Evolutionary conservation across 2,797 vertebrate genomes (phyloP).

Genomic region (Pseudopleuronectes americanus): DNA sequence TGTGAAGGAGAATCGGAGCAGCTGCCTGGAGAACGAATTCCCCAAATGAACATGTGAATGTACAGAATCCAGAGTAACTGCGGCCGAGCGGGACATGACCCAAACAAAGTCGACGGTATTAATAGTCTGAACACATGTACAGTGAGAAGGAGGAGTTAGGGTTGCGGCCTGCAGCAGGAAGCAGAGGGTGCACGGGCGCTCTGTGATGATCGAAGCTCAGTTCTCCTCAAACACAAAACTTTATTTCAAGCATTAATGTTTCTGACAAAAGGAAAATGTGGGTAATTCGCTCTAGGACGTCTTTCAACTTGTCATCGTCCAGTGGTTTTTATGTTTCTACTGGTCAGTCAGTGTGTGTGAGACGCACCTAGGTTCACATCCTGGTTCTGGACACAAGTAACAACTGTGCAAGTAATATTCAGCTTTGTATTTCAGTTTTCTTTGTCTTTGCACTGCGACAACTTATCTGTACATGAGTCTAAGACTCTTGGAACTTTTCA

Average conservation of each 20-base stretch:
- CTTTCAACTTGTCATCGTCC: slow-evolving; percentile 16
- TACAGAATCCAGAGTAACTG: slow-evolving; percentile 20
- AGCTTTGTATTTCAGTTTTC: not conserved
- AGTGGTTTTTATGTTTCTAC: not conserved
- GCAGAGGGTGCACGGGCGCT: not conserved
- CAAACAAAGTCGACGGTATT: slow-evolving; percentile 30
- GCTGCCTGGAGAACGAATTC: slow-evolving; percentile 26
- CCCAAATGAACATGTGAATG: slow-evolving; percentile 25
- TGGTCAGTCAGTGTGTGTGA: not conserved
- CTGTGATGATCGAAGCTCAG: slow-evolving; percentile 4
- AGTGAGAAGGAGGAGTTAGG: slow-evolving; percentile 15
- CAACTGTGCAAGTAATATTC: not conserved
- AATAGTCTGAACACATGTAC: slow-evolving; percentile 17
- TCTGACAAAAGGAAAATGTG: not conserved
- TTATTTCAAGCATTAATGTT: not conserved
- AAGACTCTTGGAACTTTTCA: not conserved
- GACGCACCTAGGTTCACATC: not conserved
- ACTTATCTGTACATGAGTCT: not conserved
- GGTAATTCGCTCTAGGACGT: not conserved
- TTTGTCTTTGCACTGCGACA: not conserved
- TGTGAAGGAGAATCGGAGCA: slow-evolving; percentile 5
- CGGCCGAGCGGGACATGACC: slow-evolving; percentile 40
- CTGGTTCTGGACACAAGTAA: not conserved
- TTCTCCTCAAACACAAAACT: slow-evolving; percentile 5
- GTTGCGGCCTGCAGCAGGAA: slow-evolving; percentile 6